Evolutionary conservation across 92 coral and sea anemone species (phyloP), one percentile per base, ranked within the genome.

Genomic region (Virgularia gustaviana): DNA sequence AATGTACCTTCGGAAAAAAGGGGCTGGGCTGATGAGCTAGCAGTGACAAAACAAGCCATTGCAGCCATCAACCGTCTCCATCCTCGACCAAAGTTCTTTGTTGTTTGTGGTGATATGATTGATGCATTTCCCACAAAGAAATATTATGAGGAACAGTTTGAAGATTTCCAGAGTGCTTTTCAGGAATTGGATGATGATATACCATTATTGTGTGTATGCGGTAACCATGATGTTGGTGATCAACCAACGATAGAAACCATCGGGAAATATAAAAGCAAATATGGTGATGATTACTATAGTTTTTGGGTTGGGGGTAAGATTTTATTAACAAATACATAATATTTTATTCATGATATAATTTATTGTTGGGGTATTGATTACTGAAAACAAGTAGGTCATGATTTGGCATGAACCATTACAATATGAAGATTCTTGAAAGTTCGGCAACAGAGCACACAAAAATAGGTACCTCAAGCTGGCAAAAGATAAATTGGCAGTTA

Each of bases 291-390:
- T 78, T 94, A 78, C 56, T 94, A 75, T 77, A 81, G 94, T 15
- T 94, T 94, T 66, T 94, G 99, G 99, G 92, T 90, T 16, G 99
- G 99, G 87, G 99, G 99, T 94, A 78, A 61, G 79, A 18, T n/a
- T n/a, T n/a, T n/a, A n/a, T n/a, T n/a, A 32, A 57, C 5, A 36
- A 23, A n/a, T n/a, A n/a, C n/a, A n/a, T n/a, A n/a, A n/a, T n/a
- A n/a, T n/a, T n/a, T n/a, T n/a, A n/a, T n/a, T n/a, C n/a, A n/a
- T n/a, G n/a, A n/a, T n/a, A n/a, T n/a, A n/a, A n/a, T n/a, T n/a
- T n/a, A n/a, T n/a, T n/a, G n/a, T n/a, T n/a, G n/a, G n/a, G n/a
- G n/a, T n/a, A n/a, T n/a, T n/a, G n/a, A n/a, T n/a, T n/a, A n/a
- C n/a, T n/a, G n/a, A n/a, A n/a, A n/a, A n/a, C n/a, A n/a, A n/a